These are phyloP conservation scores for Crenichthys baileyi DNA, from an alignment of 2,797 vertebrate genomes.

Conservation along the genomic window DNA sequence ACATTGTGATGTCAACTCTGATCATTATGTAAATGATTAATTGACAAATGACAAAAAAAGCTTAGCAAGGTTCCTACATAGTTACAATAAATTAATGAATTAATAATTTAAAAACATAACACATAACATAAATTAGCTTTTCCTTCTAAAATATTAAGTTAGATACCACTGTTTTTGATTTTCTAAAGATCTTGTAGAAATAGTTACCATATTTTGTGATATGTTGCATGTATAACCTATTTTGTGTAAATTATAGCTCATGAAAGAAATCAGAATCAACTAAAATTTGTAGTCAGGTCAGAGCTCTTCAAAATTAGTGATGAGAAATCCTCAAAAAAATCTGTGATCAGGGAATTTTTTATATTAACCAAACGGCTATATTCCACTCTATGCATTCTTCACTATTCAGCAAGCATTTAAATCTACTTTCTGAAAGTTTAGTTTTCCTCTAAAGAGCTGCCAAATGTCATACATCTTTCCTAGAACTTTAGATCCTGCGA, in stretches of 20 bases:
- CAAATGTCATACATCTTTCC: not conserved
- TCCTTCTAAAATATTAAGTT: not conserved
- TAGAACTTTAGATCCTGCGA: not conserved
- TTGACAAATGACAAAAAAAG: not conserved
- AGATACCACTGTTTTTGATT: not conserved
- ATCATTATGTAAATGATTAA: not conserved
- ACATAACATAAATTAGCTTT: not conserved
- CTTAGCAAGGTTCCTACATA: not conserved
- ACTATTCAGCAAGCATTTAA: not conserved
- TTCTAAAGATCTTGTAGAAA: not conserved
- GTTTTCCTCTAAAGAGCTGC: not conserved
- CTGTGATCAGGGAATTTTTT: not conserved
- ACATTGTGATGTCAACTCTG: not conserved
- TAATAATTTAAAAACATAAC: not conserved
- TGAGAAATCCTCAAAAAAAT: not conserved
- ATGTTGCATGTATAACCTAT: not conserved
- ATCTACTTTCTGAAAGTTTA: not conserved
- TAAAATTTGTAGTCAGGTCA: not conserved
- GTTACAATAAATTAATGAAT: not conserved
- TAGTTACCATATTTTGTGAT: not conserved
- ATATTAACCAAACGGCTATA: not conserved
- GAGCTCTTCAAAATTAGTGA: not conserved
- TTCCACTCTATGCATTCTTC: too few species aligned
- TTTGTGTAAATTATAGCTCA: not conserved
- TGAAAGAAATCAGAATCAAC: not conserved